Percentiles rank a stretch among this genome's conserved stretches.
These are phyloP conservation scores for Manis pentadactyla DNA, from an alignment of 2,797 vertebrate genomes.

Conservation along the genomic window DNA sequence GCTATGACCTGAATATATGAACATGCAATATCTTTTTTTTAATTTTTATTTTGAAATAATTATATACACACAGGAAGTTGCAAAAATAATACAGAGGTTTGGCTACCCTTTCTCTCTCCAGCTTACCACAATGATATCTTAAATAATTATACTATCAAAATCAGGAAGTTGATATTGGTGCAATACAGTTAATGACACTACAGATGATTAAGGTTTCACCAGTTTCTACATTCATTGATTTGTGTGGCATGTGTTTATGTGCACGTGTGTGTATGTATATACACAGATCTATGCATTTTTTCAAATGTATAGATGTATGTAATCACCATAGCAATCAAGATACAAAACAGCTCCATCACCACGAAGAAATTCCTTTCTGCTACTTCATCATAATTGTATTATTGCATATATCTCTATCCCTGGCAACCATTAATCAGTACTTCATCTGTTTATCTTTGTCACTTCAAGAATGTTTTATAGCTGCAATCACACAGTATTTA, in stretches of 20 bases:
- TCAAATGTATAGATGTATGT: background rate
- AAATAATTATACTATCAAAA: background rate
- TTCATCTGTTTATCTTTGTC: background rate
- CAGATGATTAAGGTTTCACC: background rate
- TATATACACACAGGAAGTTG: too few relatives aligned
- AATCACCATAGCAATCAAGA: background rate
- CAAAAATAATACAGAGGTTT: background rate
- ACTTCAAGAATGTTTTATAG: constrained; percentile 27
- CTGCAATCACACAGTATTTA: background rate
- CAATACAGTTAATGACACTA: background rate
- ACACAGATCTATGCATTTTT: background rate
- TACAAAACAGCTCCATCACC: background rate
- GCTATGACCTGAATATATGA: too few relatives aligned
- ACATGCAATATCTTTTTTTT: too few relatives aligned
- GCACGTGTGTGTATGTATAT: background rate
- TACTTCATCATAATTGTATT: background rate
- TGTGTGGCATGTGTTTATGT: background rate
- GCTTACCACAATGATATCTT: background rate
- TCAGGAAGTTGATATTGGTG: background rate
- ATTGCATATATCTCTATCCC: background rate
- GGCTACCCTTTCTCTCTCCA: background rate
- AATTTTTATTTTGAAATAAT: too few relatives aligned
- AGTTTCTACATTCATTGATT: background rate
- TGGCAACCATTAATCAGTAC: background rate
- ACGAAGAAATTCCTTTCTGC: background rate